Evolutionary conservation across 1,140 invertebrate genomes (phyloP).

Genomic region (Tribolium castaneum): DNA sequence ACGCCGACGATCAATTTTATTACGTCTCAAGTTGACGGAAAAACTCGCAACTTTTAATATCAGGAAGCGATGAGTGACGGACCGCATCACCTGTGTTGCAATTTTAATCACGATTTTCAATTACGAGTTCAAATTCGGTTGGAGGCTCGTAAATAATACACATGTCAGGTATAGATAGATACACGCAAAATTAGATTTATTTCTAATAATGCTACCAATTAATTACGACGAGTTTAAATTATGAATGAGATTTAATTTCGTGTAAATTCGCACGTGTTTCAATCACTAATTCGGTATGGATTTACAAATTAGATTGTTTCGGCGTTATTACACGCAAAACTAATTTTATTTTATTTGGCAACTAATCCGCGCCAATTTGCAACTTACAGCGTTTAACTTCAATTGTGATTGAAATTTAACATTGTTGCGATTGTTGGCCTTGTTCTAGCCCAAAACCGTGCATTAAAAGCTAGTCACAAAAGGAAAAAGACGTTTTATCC

Average conservation of each 20-base stretch:
- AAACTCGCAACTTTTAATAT: not conserved
- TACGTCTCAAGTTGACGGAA: not conserved
- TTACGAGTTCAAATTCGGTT: not conserved
- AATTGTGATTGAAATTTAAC: too few species aligned
- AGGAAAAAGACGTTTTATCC: too few species aligned
- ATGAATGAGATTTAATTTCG: conserved; percentile 9
- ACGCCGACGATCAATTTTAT: conserved; percentile 14
- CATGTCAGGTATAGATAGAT: not conserved
- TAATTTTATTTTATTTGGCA: not conserved
- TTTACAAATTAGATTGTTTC: not conserved
- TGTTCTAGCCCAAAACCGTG: too few species aligned
- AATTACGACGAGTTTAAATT: conserved; percentile 23
- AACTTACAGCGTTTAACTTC: too few species aligned
- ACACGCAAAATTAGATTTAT: conserved; percentile 25
- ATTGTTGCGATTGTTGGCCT: too few species aligned
- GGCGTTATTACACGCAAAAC: not conserved
- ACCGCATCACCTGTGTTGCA: not conserved
- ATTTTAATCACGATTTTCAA: conserved; percentile 7
- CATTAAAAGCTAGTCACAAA: too few species aligned
- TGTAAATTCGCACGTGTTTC: conserved; percentile 6
- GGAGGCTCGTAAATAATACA: not conserved
- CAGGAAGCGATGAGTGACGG: not conserved
- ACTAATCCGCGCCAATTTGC: too few species aligned
- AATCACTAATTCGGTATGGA: not conserved
- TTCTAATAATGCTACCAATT: conserved; percentile 25